Percentiles rank a stretch among this genome's conserved stretches.
Evolutionary conservation across 2,113 vertebrate species (phyloP).

Genomic region (Arizona elegans): DNA sequence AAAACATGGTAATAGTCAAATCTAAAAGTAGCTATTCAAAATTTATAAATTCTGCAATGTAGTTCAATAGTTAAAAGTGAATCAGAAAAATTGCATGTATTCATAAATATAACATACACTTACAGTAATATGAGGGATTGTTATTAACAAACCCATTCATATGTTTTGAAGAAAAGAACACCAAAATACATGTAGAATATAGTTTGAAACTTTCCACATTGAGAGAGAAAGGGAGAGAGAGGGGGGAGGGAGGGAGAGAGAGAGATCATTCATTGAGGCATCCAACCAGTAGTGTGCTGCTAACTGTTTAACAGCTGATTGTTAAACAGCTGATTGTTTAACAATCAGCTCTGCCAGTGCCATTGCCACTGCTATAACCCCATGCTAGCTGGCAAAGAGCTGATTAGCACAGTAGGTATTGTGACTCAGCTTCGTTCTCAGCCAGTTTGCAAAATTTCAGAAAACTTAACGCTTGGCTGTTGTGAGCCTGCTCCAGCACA

Average conservation of each 20-base stretch:
- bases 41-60: not conserved
- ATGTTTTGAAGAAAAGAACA: not conserved
- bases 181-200: not conserved
- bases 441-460: not conserved
- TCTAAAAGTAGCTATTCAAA: not conserved
- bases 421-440: not conserved
- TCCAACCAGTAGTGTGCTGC: not conserved
- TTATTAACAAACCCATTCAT: not conserved
- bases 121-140: not conserved
- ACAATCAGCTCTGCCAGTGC: not conserved
- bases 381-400: not conserved
- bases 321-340: too few species aligned
- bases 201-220: not conserved
- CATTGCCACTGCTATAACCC: not conserved
- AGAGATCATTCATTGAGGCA: not conserved
- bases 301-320: not conserved
- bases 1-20: not conserved
- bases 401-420: not conserved
- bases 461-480: not conserved
- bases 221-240: too few species aligned
- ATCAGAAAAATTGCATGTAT: not conserved
- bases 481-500: not conserved
- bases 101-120: not conserved
- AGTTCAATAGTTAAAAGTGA: not conserved
- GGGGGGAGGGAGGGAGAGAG: not conserved